Evolutionary conservation across 2,888 invertebrate genomes (phyloP).

Genomic region (Enoplolaimus lenunculus): DNA sequence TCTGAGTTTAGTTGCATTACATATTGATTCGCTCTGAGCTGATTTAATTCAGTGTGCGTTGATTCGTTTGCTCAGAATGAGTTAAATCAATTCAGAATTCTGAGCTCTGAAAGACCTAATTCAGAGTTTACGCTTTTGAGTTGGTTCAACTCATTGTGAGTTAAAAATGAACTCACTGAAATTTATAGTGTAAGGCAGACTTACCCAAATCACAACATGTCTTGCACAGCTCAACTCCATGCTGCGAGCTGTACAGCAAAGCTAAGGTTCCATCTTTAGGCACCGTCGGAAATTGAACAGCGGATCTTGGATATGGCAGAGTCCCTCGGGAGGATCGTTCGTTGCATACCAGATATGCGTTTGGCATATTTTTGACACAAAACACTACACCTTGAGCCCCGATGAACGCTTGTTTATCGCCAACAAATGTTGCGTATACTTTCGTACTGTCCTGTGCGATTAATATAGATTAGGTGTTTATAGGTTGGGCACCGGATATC

Average conservation of each 20-base stretch:
- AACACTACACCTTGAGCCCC: conserved; percentile 36
- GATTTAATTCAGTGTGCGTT: too few relatives aligned
- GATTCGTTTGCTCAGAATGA: too few relatives aligned
- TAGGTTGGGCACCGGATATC: too few relatives aligned
- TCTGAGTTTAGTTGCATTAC: too few relatives aligned
- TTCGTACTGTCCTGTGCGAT: conserved; percentile 1
- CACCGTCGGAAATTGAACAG: conserved; percentile 38
- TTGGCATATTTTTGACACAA: conserved; percentile 29
- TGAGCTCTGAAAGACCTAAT: too few relatives aligned
- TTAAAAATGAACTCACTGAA: too few relatives aligned
- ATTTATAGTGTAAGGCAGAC: too few relatives aligned
- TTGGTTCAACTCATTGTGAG: too few relatives aligned
- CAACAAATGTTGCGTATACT: background rate
- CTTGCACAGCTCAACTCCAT: background rate
- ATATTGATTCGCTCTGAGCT: too few relatives aligned
- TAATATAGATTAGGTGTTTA: too few relatives aligned
- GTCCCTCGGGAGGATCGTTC: conserved; percentile 37
- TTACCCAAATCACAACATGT: background rate
- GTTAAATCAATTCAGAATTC: too few relatives aligned
- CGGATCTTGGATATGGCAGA: conserved; percentile 39
- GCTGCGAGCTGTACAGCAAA: conserved; percentile 29
- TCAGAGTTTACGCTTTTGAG: too few relatives aligned
- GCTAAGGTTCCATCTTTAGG: conserved; percentile 39
- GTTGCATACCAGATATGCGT: conserved; percentile 30
- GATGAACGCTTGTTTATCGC: conserved; percentile 32